Base-by-base conservation (phyloP, 2,113 vertebrate species). In the Nesogale talazaci region DNA sequence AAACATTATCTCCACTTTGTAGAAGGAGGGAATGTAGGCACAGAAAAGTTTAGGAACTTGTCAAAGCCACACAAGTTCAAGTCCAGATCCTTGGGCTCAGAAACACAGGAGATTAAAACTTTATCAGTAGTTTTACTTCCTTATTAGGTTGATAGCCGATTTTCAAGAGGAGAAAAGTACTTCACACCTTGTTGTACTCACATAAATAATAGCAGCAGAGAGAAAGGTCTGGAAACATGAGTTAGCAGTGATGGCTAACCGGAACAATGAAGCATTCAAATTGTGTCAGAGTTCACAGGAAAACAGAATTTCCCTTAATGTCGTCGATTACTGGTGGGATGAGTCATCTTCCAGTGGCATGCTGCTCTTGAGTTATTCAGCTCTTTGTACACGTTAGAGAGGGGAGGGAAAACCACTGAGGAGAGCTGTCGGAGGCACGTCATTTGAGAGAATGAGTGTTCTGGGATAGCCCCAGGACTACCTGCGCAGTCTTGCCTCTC, bases 301-400 rank as follows among this genome's bases (percentile, higher is more conserved):
- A 93, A 90, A 67, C 38, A 96, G 83, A 88, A 94, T 95, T 97
- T 94, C 95, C 93, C 93, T 95, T 94, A 65, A 88, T 93, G 67
- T 34, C 8, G 0, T 79, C 79, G 76, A 52, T 96, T 93, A 88
- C 95, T 94, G 87, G 82, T 87, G 29, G 63, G 52, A 72, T 96
- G 96, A 97, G 76, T 97, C 96, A 95, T 83, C 90, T 86, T 86
- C 87, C 91, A 94, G 81, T 94, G 95, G 86, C 75, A 61, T 11
- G 0, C 87, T 89, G 89, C 38, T 92, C 65, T 86, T 86, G 29
- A 86, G 63, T 85, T 94, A 90, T 79, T 96, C 87, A 88, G 57
- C 5, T 94, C 85, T 94, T 94, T 94, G 76, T 94, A 8, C 86
- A 80, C 89, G 74, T 84, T 91, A 92, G 80, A 83, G 74, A 59